These are phyloP conservation scores for Sycophaga agraensis DNA, from an alignment of 1,140 invertebrate species.

Conservation along the genomic window DNA sequence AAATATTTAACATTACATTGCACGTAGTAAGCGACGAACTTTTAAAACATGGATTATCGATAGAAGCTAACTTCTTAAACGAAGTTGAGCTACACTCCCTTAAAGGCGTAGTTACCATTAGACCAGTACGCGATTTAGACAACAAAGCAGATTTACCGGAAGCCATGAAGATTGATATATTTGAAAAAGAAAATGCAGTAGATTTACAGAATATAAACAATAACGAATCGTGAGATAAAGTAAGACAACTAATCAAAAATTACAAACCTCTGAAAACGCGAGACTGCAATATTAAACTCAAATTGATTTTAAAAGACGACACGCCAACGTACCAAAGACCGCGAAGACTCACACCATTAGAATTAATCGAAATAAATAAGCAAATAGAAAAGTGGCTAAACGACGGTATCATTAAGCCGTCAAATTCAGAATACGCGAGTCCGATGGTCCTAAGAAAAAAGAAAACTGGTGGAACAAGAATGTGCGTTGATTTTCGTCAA, in stretches of 20 bases:
- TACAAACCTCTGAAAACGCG: neutral
- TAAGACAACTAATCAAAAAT: neutral
- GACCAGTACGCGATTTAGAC: neutral
- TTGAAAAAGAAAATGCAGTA: neutral
- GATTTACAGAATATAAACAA: neutral
- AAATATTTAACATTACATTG: neutral
- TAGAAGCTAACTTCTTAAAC: neutral
- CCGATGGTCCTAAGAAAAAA: constrained; percentile 55
- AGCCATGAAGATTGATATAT: neutral
- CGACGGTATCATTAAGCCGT: constrained; percentile 43
- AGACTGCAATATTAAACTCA: constrained; percentile 7
- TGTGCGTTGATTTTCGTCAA: constrained; percentile 56
- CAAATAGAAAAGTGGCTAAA: constrained; percentile 2
- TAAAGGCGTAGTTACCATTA: neutral
- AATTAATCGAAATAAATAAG: constrained; percentile 17
- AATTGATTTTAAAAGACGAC: constrained; percentile 15
- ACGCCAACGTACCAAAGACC: constrained; percentile 9
- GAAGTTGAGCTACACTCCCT: neutral
- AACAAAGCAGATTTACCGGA: neutral
- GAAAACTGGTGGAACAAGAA: constrained; percentile 45
- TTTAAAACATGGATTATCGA: neutral
- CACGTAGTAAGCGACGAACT: too few species aligned
- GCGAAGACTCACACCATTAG: neutral
- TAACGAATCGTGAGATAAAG: neutral
- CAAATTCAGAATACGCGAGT: constrained; percentile 49